A percentile compares a stretch with the other conserved stretches of the same genome.
Conservation (phyloP, 2,797 vertebrate genomes). For the Hyperoplus lanceolatus region DNA sequence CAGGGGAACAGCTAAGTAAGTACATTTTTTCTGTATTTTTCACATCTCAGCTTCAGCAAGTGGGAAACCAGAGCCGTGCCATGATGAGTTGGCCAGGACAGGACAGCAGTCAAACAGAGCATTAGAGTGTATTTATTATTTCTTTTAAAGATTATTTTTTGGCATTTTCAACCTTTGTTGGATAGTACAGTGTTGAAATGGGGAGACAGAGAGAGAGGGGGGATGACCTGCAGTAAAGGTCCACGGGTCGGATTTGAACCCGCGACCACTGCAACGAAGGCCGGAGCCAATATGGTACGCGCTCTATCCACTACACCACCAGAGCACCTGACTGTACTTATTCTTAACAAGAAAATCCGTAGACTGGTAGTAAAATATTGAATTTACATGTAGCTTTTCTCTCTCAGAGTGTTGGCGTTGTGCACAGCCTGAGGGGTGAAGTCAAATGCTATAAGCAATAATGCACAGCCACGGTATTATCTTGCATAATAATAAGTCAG, state of each 20-base stretch:
- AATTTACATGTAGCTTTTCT: constrained; percentile 31
- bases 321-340: constrained; percentile 53
- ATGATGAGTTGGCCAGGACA: constrained; percentile 25
- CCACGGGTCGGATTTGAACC: no score
- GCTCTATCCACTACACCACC: no score
- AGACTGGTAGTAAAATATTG: constrained; percentile 49
- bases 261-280: no score
- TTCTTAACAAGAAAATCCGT: constrained; percentile 45
- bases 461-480: neutral
- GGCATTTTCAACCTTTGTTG: no score
- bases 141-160: no score
- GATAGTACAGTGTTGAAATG: no score
- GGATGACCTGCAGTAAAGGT: no score
- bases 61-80: constrained; percentile 30
- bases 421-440: constrained; percentile 42
- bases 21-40: constrained; percentile 37
- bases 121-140: constrained; percentile 56
- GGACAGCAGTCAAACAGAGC: constrained; percentile 53
- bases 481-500: constrained; percentile 15
- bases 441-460: neutral
- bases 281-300: no score
- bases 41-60: constrained; percentile 56
- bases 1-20: constrained; percentile 74
- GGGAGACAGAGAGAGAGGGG: no score
- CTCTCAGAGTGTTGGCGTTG: constrained; percentile 15